A percentile compares a stretch with the other conserved stretches of the same genome.
These are phyloP conservation scores for Egretta garzetta DNA, from an alignment of 2,113 vertebrate species.

Conservation along the genomic window DNA sequence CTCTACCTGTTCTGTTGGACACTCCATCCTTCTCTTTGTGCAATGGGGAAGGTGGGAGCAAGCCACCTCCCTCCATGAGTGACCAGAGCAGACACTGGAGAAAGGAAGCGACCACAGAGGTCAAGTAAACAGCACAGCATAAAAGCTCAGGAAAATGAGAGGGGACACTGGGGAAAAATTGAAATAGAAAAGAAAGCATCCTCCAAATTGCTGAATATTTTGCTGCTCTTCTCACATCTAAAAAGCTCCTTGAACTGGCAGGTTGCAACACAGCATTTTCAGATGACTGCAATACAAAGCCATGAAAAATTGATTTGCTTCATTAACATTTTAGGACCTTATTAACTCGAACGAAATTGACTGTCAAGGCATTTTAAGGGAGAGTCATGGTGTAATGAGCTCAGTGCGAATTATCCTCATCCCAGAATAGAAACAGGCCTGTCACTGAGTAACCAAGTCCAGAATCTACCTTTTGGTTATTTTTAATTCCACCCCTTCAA, in stretches of 20 bases:
- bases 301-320: slow-evolving; percentile 66
- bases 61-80: background rate
- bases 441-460: slow-evolving; percentile 7
- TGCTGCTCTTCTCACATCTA: background rate
- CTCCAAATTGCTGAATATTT: background rate
- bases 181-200: background rate
- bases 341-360: slow-evolving; percentile 50
- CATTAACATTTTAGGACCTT: slow-evolving; percentile 68
- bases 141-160: background rate
- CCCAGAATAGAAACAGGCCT: slow-evolving; percentile 34
- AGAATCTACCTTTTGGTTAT: slow-evolving; percentile 33
- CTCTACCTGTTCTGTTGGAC: background rate
- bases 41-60: background rate
- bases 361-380: slow-evolving; percentile 51
- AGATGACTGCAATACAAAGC: slow-evolving; percentile 1
- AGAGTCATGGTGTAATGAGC: slow-evolving; percentile 28
- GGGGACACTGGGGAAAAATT: background rate
- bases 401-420: background rate
- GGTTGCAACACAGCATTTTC: background rate
- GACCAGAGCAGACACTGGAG: background rate
- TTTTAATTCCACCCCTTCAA: background rate
- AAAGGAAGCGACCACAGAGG: background rate
- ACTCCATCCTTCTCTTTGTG: background rate
- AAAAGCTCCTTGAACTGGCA: background rate
- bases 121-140: background rate